Percentiles rank a stretch among this genome's conserved stretches.
Conservation (phyloP, 2,888 invertebrate genomes). For the Eupsilia transversa region DNA sequence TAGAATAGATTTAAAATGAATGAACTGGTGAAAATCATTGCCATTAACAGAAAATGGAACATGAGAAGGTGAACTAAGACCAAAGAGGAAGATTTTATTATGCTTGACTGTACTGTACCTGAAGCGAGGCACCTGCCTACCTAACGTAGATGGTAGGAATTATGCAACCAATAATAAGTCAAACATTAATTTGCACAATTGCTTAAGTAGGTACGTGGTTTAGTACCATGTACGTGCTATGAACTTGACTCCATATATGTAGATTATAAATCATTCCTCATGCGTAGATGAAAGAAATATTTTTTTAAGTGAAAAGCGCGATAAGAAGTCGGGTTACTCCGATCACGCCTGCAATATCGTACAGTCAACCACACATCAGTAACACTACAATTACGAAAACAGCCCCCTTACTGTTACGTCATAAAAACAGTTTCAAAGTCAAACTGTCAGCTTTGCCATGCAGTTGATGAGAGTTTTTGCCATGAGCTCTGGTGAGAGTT, state of each 20-base stretch:
- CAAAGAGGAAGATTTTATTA: not conserved
- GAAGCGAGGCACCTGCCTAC: too few species aligned
- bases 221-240: too few species aligned
- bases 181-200: too few species aligned
- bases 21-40: not conserved
- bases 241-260: too few species aligned
- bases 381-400: not conserved
- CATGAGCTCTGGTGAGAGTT: constrained; percentile 25
- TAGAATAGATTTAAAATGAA: too few species aligned
- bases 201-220: too few species aligned
- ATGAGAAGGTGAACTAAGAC: not conserved
- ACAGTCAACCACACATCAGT: not conserved
- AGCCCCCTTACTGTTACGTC: not conserved
- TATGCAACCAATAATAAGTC: too few species aligned
- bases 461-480: too few species aligned
- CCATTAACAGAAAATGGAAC: not conserved
- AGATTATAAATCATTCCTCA: too few species aligned
- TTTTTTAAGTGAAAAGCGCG: not conserved
- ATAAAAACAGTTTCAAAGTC: not conserved
- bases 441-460: not conserved
- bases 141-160: too few species aligned
- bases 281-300: too few species aligned
- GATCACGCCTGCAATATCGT: constrained; percentile 5
- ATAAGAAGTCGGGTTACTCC: constrained; percentile 37
- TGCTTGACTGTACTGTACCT: not conserved